These are phyloP conservation scores for Iselma pallidipennis DNA, from an alignment of 2,888 invertebrate genomes.

Conservation along the genomic window DNA sequence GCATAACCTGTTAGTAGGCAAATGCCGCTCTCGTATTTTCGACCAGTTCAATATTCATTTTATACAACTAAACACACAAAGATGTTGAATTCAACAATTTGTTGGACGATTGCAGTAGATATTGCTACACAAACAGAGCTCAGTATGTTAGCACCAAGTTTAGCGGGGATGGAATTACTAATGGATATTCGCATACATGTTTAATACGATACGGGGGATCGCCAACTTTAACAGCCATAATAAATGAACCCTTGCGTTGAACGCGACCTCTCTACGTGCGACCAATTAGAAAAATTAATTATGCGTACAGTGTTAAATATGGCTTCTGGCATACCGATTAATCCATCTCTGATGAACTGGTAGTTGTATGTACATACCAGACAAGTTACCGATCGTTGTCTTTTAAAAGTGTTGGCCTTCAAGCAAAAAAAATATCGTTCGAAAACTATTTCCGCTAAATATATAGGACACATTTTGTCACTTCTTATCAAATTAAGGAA, in stretches of 20 bases:
- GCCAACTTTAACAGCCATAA: constrained; percentile 44
- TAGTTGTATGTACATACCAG: too few species aligned
- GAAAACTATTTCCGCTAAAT: neutral
- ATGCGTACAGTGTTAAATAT: neutral
- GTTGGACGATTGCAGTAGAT: constrained; percentile 40
- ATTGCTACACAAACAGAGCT: constrained; percentile 50
- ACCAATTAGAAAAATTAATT: constrained; percentile 22
- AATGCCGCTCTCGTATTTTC: constrained; percentile 38
- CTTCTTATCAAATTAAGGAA: neutral
- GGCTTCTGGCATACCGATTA: neutral
- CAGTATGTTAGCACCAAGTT: constrained; percentile 51
- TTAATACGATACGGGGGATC: constrained; percentile 45
- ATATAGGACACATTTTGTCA: neutral
- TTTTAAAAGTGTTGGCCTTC: too few species aligned
- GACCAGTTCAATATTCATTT: constrained; percentile 30
- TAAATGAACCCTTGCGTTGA: constrained; percentile 32
- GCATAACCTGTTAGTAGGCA: constrained; percentile 50
- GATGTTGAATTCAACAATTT: constrained; percentile 26
- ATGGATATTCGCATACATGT: constrained; percentile 50
- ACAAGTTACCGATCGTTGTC: too few species aligned
- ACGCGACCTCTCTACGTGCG: constrained; percentile 2
- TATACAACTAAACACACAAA: constrained; percentile 37
- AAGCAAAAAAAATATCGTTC: too few species aligned
- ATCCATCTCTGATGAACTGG: too few species aligned
- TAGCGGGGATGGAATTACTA: constrained; percentile 51